phyloP scores from a whole-genome alignment of 2,113 vertebrate genomes.

The Caracal caracal region DNA sequence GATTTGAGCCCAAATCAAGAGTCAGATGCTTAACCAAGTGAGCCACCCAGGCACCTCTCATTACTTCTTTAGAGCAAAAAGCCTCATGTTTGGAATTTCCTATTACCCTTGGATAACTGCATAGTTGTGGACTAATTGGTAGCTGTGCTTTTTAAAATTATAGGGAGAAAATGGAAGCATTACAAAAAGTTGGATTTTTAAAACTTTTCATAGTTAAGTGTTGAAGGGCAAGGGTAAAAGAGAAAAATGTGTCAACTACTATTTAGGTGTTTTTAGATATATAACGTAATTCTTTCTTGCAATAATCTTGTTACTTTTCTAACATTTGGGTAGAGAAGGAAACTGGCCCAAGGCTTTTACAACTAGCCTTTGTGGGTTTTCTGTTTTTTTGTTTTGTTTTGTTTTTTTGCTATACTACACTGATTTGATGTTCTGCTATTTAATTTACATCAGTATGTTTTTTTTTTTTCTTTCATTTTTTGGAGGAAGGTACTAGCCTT shows the following conservation, averaged over 20 bases:
- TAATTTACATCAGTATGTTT: neutral
- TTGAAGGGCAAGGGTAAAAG: neutral
- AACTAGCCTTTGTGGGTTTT: neutral
- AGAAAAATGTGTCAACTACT: neutral
- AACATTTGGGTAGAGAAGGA: neutral
- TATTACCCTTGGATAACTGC: neutral
- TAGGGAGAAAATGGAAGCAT: neutral
- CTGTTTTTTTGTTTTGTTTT: neutral
- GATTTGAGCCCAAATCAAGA: too few species aligned
- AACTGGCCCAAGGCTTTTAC: neutral
- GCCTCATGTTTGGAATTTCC: conserved; percentile 9
- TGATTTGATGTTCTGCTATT: neutral
- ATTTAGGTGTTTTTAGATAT: neutral
- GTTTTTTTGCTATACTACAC: neutral
- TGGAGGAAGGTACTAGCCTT: neutral
- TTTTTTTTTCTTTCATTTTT: neutral
- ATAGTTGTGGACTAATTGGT: neutral
- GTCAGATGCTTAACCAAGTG: too few species aligned
- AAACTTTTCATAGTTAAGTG: neutral
- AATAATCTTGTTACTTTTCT: neutral
- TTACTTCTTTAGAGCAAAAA: neutral
- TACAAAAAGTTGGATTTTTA: neutral
- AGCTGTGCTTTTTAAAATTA: neutral
- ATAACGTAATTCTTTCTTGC: neutral
- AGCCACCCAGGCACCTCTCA: neutral